Evolutionary conservation across 2,113 vertebrate species (phyloP), one percentile per base, ranked within the genome.

Genomic region (Cyanistes caeruleus): DNA sequence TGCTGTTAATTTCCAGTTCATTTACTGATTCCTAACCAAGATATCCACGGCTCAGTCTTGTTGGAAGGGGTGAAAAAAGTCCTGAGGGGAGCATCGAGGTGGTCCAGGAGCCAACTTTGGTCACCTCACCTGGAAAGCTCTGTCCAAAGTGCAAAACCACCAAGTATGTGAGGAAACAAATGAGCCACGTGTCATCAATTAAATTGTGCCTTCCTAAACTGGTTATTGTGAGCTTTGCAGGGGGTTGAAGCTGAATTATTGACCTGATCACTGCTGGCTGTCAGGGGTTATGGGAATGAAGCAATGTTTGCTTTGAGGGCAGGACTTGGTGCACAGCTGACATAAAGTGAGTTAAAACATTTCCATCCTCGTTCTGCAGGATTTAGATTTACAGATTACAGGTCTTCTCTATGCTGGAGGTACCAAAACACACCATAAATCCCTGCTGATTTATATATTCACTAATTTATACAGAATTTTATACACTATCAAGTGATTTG

Each of bases 401-500:
- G 59, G 12, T 55, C 37, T 23, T 27, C 48, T 33, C 60, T 20
- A 33, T 84, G 51, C 69, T 69, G 31, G 31, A 58, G 27, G 19
- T 31, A 64, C 60, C 49, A 59, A 75, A 93, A 41, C 44, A 60
- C 24, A 21, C 56, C 81, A 10, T 4, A 64, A 76, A 93, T 7
- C n/a, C 46, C 3, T 7, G 48, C 77, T 87, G 72, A 84, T 87
- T 65, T 90, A 51, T 86, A 2, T 84, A 81, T 87, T 72, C 72
- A 39, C 75, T 64, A 49, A 90, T 55, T 94, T 77, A 51, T 14
- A 27, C 2, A 23, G 67, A 90, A 96, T 98, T 97, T 98, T 86
- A 84, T 96, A 98, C 98, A 98, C 97, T 98, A 96, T 92, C 97
- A 97, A 98, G 98, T 98, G 98, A 98, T 98, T 96, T 95, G 82